Percentiles rank a stretch among this genome's conserved stretches.
These are phyloP conservation scores for Colius striatus DNA, from an alignment of 2,113 vertebrate species.

Conservation along the genomic window DNA sequence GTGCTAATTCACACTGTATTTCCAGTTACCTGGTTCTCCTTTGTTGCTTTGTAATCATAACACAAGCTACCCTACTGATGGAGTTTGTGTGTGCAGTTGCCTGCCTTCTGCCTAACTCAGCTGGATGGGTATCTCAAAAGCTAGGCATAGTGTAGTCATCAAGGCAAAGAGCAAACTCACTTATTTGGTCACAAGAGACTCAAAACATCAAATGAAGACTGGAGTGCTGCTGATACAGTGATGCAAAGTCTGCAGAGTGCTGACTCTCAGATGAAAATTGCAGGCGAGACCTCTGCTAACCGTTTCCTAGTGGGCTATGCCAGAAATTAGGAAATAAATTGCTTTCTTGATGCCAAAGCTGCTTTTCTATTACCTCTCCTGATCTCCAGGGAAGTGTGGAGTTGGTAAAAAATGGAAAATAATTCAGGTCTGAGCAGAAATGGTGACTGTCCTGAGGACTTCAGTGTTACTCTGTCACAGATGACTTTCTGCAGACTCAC, in stretches of 20 bases:
- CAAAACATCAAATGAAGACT: background rate
- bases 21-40: background rate
- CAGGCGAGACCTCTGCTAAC: background rate
- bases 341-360: background rate
- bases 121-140: background rate
- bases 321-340: background rate
- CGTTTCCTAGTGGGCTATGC: background rate
- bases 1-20: background rate
- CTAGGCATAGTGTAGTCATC: no score
- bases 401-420: background rate
- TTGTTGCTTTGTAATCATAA: background rate
- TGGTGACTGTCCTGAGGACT: background rate
- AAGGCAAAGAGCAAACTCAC: background rate
- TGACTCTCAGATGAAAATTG: background rate
- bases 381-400: background rate
- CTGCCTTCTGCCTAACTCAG: background rate
- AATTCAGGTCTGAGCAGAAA: conserved; percentile 5
- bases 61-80: background rate
- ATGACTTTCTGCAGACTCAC: background rate
- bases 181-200: background rate
- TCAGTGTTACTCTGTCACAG: background rate
- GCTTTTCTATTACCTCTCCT: background rate
- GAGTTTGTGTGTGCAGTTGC: background rate
- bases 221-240: no score
- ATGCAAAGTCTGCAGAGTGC: background rate